Percentiles rank a stretch among this genome's conserved stretches.
Evolutionary conservation across 2,888 invertebrate species (phyloP).

Genomic region (Norana najaformis): DNA sequence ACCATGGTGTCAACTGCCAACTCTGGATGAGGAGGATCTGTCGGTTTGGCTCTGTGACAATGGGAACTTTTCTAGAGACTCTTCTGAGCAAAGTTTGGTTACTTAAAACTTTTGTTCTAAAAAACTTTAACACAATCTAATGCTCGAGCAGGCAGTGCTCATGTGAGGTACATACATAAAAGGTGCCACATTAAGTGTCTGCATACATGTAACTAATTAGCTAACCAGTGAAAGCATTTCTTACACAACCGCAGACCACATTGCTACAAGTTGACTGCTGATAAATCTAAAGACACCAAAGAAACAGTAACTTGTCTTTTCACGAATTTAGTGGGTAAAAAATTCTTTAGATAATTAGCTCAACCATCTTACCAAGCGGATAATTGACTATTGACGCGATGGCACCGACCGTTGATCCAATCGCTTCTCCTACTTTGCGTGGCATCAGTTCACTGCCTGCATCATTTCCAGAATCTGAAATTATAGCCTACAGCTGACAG

Average conservation of each 20-base stretch:
- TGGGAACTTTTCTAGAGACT: too few relatives aligned
- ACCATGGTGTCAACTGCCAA: neutral
- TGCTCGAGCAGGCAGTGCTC: too few relatives aligned
- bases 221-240: too few relatives aligned
- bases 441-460: constrained; percentile 33
- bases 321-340: neutral
- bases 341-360: neutral
- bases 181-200: too few relatives aligned
- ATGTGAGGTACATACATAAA: too few relatives aligned
- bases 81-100: too few relatives aligned
- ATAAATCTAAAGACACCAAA: neutral
- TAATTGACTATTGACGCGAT: constrained; percentile 75
- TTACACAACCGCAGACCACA: too few relatives aligned
- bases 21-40: neutral
- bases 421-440: constrained; percentile 70
- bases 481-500: neutral
- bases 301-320: neutral
- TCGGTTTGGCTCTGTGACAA: neutral
- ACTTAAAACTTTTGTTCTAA: too few relatives aligned
- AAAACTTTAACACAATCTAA: too few relatives aligned
- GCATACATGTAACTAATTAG: too few relatives aligned
- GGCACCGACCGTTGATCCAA: constrained; percentile 73
- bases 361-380: constrained; percentile 69
- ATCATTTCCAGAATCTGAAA: neutral
- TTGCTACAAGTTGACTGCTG: too few relatives aligned